Percentiles rank a stretch among this genome's conserved stretches.
Conservation (phyloP, 2,113 vertebrate species). For the Macquaria australasica region DNA sequence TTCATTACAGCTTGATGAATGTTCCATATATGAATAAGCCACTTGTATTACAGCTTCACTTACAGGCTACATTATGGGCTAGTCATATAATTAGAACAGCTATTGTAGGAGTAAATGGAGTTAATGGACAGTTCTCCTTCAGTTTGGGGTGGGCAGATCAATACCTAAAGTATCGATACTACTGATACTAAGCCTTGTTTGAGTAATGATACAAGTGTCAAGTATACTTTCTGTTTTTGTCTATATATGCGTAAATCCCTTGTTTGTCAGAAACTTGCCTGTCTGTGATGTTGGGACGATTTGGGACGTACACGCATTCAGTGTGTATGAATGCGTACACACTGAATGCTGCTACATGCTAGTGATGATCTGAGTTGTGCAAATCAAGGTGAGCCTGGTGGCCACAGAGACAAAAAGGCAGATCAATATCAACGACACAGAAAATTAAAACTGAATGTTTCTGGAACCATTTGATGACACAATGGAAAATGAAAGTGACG, state of each 20-base stretch:
- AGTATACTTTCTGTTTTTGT: neutral
- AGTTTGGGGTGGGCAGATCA: neutral
- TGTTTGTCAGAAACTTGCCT: neutral
- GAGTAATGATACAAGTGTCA: neutral
- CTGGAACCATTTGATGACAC: neutral
- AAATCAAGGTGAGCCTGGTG: neutral
- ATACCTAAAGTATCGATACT: neutral
- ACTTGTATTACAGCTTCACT: slow-evolving; percentile 37
- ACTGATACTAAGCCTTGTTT: neutral
- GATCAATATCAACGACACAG: neutral
- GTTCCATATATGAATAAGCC: slow-evolving; percentile 20
- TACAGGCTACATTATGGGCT: slow-evolving; percentile 4
- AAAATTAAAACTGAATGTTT: no score
- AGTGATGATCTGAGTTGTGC: neutral
- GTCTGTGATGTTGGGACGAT: neutral
- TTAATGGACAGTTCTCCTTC: neutral
- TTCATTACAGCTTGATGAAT: slow-evolving; percentile 48
- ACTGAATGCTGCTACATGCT: neutral
- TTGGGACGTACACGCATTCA: neutral
- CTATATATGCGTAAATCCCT: no score
- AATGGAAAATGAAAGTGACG: neutral
- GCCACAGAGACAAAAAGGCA: neutral
- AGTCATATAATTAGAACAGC: neutral
- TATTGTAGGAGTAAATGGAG: neutral
- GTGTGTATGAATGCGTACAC: no score